phyloP scores from a whole-genome alignment of 2,113 vertebrate genomes.

The Rana temporaria region DNA sequence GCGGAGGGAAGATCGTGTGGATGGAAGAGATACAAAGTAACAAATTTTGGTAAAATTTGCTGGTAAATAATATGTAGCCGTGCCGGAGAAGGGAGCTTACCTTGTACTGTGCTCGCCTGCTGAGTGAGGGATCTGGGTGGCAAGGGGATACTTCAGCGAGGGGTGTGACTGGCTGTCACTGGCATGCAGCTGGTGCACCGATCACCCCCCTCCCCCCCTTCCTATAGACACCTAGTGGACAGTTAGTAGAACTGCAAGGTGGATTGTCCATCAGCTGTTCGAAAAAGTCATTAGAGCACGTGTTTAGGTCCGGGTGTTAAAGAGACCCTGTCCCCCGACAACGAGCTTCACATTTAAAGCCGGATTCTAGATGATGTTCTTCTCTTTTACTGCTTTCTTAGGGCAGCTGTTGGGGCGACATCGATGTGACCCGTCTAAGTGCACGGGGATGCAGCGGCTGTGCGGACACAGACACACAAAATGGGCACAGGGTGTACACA shows the following conservation, averaged over 20 bases:
- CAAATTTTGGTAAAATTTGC: neutral
- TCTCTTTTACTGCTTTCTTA: too few relatives aligned
- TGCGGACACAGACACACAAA: too few relatives aligned
- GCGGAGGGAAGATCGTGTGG: too few relatives aligned
- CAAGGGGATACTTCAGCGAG: constrained; percentile 63
- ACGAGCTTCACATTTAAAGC: too few relatives aligned
- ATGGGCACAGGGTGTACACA: too few relatives aligned
- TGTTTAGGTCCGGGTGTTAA: neutral
- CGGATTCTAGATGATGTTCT: too few relatives aligned
- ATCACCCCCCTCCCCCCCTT: constrained; percentile 14
- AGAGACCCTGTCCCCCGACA: too few relatives aligned
- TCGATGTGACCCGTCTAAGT: too few relatives aligned
- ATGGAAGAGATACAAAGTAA: too few relatives aligned
- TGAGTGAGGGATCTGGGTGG: constrained; percentile 59
- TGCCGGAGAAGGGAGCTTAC: constrained; percentile 57
- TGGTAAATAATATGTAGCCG: neutral
- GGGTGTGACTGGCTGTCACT: constrained; percentile 76
- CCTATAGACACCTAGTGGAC: constrained; percentile 65
- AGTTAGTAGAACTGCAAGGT: neutral
- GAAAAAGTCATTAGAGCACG: neutral
- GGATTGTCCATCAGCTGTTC: neutral
- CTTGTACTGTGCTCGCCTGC: constrained; percentile 56
- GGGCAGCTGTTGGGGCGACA: too few relatives aligned
- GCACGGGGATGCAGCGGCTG: too few relatives aligned
- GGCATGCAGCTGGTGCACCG: constrained; percentile 55